Percentiles rank a stretch among this genome's conserved stretches.
Evolutionary conservation across 23 tunicate genomes (phyloP).

Genomic region (Styela clava): DNA sequence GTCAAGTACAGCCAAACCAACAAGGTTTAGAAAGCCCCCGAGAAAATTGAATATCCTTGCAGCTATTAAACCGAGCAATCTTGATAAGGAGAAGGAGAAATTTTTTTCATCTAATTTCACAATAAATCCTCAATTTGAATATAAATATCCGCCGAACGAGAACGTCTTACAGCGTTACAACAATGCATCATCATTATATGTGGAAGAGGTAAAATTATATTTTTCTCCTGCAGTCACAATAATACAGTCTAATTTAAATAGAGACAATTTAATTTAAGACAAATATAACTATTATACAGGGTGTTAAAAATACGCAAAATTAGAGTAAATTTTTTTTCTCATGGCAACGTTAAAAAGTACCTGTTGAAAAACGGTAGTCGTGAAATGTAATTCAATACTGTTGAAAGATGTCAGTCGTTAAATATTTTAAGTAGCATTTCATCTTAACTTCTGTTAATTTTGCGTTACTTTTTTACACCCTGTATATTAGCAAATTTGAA

Average conservation of each 20-base stretch:
- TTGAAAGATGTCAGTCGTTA: too few species aligned
- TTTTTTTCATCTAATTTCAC: conserved; percentile 59
- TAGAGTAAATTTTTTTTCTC: neutral
- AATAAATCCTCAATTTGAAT: conserved; percentile 78
- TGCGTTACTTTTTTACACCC: too few species aligned
- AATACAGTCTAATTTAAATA: neutral
- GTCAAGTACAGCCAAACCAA: conserved; percentile 4
- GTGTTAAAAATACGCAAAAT: neutral
- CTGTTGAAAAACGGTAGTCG: too few species aligned
- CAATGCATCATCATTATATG: conserved; percentile 53
- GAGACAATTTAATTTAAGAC: neutral
- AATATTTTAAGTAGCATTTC: too few species aligned
- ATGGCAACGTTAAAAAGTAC: neutral
- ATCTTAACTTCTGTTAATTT: too few species aligned
- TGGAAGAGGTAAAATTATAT: conserved; percentile 59
- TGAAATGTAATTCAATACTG: too few species aligned
- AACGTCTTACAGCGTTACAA: conserved; percentile 43
- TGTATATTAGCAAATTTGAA: too few species aligned
- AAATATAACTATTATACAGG: neutral
- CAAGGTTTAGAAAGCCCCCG: conserved; percentile 2
- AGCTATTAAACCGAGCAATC: conserved; percentile 70
- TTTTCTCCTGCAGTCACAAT: neutral
- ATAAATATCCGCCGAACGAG: conserved; percentile 55
- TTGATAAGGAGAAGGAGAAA: conserved; percentile 62
- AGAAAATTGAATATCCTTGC: conserved; percentile 8